phyloP scores from a whole-genome alignment of 2,113 vertebrate genomes.

The Himantopus leucocephalus region DNA sequence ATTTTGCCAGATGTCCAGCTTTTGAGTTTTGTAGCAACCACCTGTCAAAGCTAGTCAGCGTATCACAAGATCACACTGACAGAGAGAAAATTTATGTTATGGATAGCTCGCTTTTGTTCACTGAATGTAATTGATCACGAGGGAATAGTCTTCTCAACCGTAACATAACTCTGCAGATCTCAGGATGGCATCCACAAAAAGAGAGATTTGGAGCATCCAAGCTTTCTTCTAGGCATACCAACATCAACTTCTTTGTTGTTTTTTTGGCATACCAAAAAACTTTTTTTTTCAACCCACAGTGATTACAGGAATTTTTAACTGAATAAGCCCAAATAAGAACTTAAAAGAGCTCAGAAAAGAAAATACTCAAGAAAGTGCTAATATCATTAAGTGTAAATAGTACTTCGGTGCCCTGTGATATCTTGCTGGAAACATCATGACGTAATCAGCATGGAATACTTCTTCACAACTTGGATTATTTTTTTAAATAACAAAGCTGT shows the following conservation, averaged over 20 bases:
- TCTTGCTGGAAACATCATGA: background rate
- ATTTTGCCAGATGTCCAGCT: too few species aligned
- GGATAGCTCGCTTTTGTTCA: too few species aligned
- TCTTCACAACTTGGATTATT: background rate
- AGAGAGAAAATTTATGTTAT: too few species aligned
- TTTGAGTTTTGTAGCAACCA: too few species aligned
- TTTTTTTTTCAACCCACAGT: background rate
- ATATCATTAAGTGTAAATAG: background rate
- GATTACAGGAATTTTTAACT: background rate
- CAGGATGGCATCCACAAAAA: too few species aligned
- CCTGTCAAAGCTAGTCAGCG: too few species aligned
- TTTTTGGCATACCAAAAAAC: background rate
- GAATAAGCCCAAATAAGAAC: background rate
- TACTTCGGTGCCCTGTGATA: background rate
- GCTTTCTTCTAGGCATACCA: too few species aligned
- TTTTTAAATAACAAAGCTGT: background rate
- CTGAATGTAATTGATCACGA: too few species aligned
- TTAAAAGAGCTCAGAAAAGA: background rate
- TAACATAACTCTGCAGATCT: too few species aligned
- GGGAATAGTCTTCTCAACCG: too few species aligned
- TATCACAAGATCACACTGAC: too few species aligned
- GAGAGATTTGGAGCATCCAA: too few species aligned
- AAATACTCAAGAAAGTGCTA: background rate
- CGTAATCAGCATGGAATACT: background rate
- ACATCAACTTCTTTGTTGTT: background rate